Evolutionary conservation across 2,888 invertebrate species (phyloP), one percentile per base, ranked within the genome.

Genomic region (Mechanitis messenoides): DNA sequence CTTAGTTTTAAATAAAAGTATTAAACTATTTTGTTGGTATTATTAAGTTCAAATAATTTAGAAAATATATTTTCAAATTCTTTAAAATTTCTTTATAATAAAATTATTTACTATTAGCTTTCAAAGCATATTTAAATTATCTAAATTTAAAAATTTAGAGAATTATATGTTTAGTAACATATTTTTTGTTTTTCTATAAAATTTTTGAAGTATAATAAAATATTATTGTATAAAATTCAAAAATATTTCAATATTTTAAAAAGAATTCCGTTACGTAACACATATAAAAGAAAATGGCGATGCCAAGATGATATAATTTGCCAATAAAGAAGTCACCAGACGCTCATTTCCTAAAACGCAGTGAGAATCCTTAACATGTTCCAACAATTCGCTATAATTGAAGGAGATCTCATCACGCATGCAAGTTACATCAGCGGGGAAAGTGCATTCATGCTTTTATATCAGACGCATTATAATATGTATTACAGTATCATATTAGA

Each of bases 401-500:
- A 84, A 81, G 81, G 79, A 72, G 77, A 75, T 78, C 79, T 74
- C 79, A 80, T 78, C 83, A 78, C 79, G 77, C 79, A 75, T 71
- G 67, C 71, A 60, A 56, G 70, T 87, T 87, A 74, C 83, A 77
- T 85, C 82, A 86, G 69, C 63, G 68, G 75, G 81, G 87, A 89
- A 88, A 89, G 88, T 78, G 79, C 80, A 82, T 82, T 78, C 76
- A 80, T 79, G 75, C 75, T 73, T 74, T 77, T 75, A 77, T 79
- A 75, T 31, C 50, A 50, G 28, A 50, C n/a, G 50, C 20, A 47
- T 47, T 50, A 31, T 31, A 50, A n/a, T 31, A 50, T 9, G 11
- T 11, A 50, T 9, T 50, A 50, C 5, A 50, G 7, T 31, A 31
- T 50, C 20, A 20, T 20, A 20, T 50, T 31, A 50, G 5, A 50